Evolutionary conservation across 2,113 vertebrate genomes (phyloP), one percentile per base, ranked within the genome.

Genomic region (Leptodactylus fuscus): DNA sequence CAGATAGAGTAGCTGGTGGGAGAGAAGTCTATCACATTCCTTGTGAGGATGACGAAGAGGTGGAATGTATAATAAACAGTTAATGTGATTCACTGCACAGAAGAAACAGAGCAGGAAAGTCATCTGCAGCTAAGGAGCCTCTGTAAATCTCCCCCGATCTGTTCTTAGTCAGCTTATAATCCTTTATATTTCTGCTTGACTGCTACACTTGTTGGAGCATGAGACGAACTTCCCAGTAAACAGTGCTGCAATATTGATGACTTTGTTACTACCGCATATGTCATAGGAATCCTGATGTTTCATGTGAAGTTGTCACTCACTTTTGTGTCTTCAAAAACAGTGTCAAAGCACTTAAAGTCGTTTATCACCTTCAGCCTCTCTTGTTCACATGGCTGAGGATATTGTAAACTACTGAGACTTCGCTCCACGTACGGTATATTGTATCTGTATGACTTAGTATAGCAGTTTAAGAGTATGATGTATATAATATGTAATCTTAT

Each of bases 81-180:
- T 73, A 44, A 73, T 75, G 7, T 75, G 44, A 75, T 48, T 74
- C 44, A 48, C 44, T 49, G 44, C 44, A 75, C 71, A 48, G 44
- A 75, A 36, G 71, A 48, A 74, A 24, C 70, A 74, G 70, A 74
- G 36, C 20, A 46, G 44, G 44, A 29, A 75, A 75, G 71, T 75
- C 71, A 75, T 46, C 71, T 27, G 71, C 44, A 48, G 44, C 44
- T 75, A 49, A 49, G 71, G 24, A 75, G 41, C 41, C 71, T 49
- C 49, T 75, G 44, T 75, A 75, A 48, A 49, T 48, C 71, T 48
- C 71, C 44, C 44, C 71, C 70, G 65, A 67, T 69, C 46, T 81
- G 15, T 60, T 49, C 41, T 81, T 49, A 67, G 79, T 81, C 79
- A 34, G 41, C 20, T 69, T 32, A 69, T 27, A 62, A 46, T 46